phyloP scores from a whole-genome alignment of 2,888 invertebrate species.

The Cantharis lateralis region DNA sequence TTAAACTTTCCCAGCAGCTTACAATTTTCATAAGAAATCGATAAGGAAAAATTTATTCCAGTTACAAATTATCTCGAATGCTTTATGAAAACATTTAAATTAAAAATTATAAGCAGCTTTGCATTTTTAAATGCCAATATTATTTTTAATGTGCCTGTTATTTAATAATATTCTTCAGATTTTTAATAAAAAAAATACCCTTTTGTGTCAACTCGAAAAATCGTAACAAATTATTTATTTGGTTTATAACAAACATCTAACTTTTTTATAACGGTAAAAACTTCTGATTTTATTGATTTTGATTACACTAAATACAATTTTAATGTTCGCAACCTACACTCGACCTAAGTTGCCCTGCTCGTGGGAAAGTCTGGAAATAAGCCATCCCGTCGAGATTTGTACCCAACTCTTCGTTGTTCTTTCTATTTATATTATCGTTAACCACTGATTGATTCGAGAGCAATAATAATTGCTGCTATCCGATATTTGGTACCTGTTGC shows the following conservation, averaged over 20 bases:
- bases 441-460: neutral
- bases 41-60: neutral
- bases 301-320: neutral
- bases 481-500: neutral
- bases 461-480: neutral
- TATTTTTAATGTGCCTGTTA: too few species aligned
- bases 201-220: neutral
- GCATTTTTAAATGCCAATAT: neutral
- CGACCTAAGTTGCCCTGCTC: neutral
- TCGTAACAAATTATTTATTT: neutral
- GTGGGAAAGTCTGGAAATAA: neutral
- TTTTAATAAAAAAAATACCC: neutral
- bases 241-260: neutral
- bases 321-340: neutral
- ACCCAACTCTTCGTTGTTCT: neutral
- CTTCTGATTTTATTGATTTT: neutral
- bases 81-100: neutral
- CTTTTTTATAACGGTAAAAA: neutral
- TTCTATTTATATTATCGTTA: neutral
- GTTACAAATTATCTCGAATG: neutral
- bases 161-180: neutral
- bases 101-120: neutral
- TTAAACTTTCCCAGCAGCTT: neutral
- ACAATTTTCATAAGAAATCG: neutral
- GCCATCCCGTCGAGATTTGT: neutral